Base-by-base conservation (phyloP, 2,113 vertebrate species). In the Scomber colias region DNA sequence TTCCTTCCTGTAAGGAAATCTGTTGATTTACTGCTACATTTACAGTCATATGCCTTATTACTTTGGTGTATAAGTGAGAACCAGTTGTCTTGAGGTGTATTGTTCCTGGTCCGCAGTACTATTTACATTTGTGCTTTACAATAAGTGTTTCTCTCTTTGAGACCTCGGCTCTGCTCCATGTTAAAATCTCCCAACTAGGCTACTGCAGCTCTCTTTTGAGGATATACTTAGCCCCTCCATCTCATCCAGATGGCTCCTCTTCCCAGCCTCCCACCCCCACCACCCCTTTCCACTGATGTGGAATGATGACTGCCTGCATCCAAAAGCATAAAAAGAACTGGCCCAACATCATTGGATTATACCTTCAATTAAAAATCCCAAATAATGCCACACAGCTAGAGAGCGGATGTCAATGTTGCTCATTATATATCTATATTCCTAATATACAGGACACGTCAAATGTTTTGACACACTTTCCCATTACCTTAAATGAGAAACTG, bases 231-330 rank as follows among this genome's bases (percentile, higher is more conserved):
- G 50, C 13, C 24, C 15, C 57, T 44, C 11, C 59, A 66, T 68
- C 55, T 54, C 49, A 40, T 75, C 50, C 50, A 68, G 27, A 63
- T 55, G 35, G 48, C 71, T 55, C 40, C 27, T 54, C n/a, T 61
- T 46, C 60, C 51, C 71, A 40, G 9, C 17, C 21, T 46, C 16
- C 35, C 35, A 16, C 35, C 35, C 35, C 6, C 9, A 40, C 24
- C 24, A 27, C 24, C 24, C 24, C 8, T 40, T 8, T n/a, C 5
- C 49, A 45, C 13, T 59, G 53, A 66, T 51, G 44, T 59, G 24
- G 11, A 49, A 15, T 40, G 9, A 15, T 40, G 9, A 9, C 15
- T 57, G 46, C 13, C 45, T 35, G 48, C 12, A 14, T 24, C 60
- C 44, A 56, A 49, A 71, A 56, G 9, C 35, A 40, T 40, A 40